Conservation (phyloP, 2,113 vertebrate genomes). For the Prolemur simus region DNA sequence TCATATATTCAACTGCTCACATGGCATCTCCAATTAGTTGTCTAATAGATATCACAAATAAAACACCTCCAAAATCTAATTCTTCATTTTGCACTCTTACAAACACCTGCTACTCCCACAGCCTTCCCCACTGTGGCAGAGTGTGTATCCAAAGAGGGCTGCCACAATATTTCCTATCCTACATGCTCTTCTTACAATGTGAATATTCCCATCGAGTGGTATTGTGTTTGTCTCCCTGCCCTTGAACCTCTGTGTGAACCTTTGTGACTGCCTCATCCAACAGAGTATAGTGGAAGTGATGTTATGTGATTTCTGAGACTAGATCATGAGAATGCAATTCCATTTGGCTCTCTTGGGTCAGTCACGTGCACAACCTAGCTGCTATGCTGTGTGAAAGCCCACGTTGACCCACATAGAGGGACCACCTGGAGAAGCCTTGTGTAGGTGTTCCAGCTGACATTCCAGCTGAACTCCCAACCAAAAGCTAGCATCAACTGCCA, state of each 20-base stretch:
- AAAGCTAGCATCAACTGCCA: neutral
- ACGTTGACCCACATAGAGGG: neutral
- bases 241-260: neutral
- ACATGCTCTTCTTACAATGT: neutral
- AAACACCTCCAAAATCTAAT: neutral
- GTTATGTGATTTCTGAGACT: neutral
- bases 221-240: neutral
- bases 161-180: neutral
- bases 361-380: neutral
- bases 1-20: neutral
- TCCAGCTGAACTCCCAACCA: neutral
- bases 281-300: neutral
- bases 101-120: neutral
- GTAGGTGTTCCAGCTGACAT: neutral
- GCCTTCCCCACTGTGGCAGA: neutral
- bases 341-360: neutral
- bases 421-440: neutral
- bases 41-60: neutral
- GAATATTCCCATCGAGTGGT: neutral
- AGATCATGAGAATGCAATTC: neutral
- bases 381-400: neutral
- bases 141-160: neutral
- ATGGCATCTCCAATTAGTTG: neutral
- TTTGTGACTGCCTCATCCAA: neutral
- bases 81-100: neutral